Base-by-base conservation (phyloP, 2,888 invertebrate species). In the Parnassius glacialis region DNA sequence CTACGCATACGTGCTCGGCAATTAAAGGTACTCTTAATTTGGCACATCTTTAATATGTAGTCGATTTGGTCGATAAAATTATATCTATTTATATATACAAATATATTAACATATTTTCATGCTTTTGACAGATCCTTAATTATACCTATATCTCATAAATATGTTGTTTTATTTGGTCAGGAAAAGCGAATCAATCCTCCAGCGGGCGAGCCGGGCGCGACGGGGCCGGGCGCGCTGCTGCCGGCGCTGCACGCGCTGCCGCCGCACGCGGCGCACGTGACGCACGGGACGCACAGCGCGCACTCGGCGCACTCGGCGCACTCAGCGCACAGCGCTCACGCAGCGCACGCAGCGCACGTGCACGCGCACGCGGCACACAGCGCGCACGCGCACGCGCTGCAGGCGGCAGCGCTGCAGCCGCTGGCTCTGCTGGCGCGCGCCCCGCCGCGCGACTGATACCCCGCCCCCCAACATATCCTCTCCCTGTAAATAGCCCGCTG, bases 141-240 rank as follows among this genome's bases (percentile, higher is more conserved):
- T 25, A 25, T 25, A 25, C 25, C 25, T 3, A 25, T 25, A 25
- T 25, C 3, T 25, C 25, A 25, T 25, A 25, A 25, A 25, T 25
- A 25, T 25, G 16, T 16, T 25, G 25, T 25, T 25, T 25, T 3
- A 25, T 25, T 2, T 41, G 52, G 50, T 66, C 80, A 85, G 86
- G 89, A 98, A 90, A 98, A 98, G 84, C 94, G 98, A 73, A 98
- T 98, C 79, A 98, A 98, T 89, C 98, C 98, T 52, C 97, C 97
- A 55, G 81, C 96, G 96, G 87, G 84, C 71, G 88, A 84, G 72
- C 66, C 71, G 64, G 72, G 68, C 59, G 65, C 69, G 52, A 73
- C 93, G 93, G 65, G 73, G 58, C 65, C 70, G 61, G 58, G 66
- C 62, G 61, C 66, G 67, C 70, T 75, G 68, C 70, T 69, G 69